phyloP scores from a whole-genome alignment of 2,888 invertebrate genomes.

The Leptogaster cylindrica region DNA sequence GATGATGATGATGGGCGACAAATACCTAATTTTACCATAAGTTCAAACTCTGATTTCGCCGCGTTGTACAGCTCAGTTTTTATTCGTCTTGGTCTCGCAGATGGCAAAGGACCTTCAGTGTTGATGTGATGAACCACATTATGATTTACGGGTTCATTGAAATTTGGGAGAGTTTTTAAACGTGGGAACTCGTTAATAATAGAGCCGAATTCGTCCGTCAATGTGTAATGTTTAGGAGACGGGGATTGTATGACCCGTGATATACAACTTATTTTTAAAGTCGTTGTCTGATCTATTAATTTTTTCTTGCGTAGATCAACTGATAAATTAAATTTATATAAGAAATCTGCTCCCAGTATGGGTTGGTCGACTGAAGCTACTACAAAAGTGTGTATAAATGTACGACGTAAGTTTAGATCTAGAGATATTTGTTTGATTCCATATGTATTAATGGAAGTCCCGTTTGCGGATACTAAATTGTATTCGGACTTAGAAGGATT shows the following conservation, averaged over 20 bases:
- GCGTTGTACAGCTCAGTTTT: conserved; percentile 48
- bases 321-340: background rate
- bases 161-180: background rate
- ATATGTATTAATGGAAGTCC: background rate
- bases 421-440: background rate
- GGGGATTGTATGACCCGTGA: no score
- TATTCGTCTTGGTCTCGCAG: conserved; percentile 44
- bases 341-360: conserved; percentile 2
- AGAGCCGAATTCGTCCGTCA: background rate
- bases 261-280: background rate
- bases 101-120: no score
- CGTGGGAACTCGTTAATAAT: conserved; percentile 1
- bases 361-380: background rate
- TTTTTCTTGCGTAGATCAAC: background rate
- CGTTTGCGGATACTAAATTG: background rate
- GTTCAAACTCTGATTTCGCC: conserved; percentile 49
- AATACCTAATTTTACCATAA: no score
- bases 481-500: no score
- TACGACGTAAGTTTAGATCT: background rate
- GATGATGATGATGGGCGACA: no score
- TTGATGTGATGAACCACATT: background rate
- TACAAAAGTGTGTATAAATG: background rate
- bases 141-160: background rate
- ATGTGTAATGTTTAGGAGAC: background rate
- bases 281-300: background rate